Conservation (phyloP, 2,888 invertebrate genomes). For the Ischnus inquisitorius region DNA sequence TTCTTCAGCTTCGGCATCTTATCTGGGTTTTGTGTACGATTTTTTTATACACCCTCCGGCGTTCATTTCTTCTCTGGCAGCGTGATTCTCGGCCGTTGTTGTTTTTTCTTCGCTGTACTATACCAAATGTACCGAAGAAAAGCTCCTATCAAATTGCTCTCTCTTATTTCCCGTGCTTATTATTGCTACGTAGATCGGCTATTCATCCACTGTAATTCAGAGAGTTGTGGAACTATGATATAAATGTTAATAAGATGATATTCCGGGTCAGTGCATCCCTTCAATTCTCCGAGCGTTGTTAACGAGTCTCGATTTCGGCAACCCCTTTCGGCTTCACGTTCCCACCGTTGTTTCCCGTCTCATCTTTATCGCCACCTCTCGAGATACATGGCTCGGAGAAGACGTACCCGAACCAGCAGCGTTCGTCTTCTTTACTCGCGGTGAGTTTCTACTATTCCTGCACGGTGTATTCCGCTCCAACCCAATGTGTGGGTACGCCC, state of each 20-base stretch:
- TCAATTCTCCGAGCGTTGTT: conserved; percentile 8
- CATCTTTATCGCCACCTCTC: conserved; percentile 18
- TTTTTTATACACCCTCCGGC: conserved; percentile 6
- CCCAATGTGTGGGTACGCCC: conserved; percentile 7
- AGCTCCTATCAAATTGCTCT: background rate
- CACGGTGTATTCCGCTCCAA: conserved; percentile 11
- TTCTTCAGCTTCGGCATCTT: conserved; percentile 2
- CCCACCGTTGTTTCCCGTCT: background rate
- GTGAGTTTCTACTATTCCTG: conserved; percentile 29
- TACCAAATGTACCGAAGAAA: background rate
- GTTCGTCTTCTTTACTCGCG: conserved; percentile 13
- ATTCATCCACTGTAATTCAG: background rate
- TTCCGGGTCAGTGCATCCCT: conserved; percentile 67
- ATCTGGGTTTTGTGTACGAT: background rate
- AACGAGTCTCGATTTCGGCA: background rate
- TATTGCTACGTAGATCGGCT: background rate
- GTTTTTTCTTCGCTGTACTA: background rate
- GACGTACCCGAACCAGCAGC: conserved; percentile 16
- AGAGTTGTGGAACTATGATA: conserved; percentile 27
- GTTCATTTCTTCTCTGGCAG: background rate
- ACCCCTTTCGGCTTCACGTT: background rate
- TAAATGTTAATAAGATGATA: conserved; percentile 70
- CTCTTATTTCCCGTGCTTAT: background rate
- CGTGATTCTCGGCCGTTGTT: background rate
- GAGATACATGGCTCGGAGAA: background rate